These are phyloP conservation scores for Prorops nasuta DNA, from an alignment of 1,140 invertebrate genomes.

Conservation along the genomic window DNA sequence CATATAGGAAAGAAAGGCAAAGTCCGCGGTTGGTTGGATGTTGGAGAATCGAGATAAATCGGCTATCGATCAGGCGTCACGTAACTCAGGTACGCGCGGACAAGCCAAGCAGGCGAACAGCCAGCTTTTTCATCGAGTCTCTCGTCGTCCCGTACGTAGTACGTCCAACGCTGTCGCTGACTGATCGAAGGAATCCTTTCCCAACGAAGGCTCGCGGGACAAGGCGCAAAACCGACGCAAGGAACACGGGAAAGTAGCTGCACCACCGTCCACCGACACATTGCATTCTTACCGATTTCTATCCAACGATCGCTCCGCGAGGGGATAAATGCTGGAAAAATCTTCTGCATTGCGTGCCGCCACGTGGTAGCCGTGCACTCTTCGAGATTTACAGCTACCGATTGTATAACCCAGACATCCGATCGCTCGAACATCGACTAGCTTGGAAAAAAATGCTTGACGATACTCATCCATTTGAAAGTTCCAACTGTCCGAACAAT, in stretches of 20 bases:
- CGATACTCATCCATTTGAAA: too few species aligned
- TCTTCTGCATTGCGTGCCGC: background rate
- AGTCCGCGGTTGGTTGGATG: too few species aligned
- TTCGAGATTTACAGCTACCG: too few species aligned
- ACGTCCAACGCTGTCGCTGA: slow-evolving; percentile 17
- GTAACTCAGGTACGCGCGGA: slow-evolving; percentile 38
- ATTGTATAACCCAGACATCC: too few species aligned
- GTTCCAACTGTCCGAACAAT: too few species aligned
- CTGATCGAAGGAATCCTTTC: slow-evolving; percentile 28
- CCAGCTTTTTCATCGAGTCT: slow-evolving; percentile 31
- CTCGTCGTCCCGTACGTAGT: slow-evolving; percentile 20
- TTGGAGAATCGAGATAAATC: slow-evolving; percentile 39
- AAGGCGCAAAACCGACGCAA: too few species aligned
- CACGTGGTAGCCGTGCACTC: too few species aligned
- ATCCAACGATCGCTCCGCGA: background rate
- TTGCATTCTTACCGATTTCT: slow-evolving; percentile 27
- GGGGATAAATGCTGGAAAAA: slow-evolving; percentile 12
- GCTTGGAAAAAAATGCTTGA: too few species aligned
- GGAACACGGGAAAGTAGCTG: slow-evolving; percentile 20
- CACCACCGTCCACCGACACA: slow-evolving; percentile 4
- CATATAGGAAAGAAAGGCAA: too few species aligned
- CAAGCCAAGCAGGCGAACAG: slow-evolving; percentile 19
- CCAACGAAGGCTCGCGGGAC: too few species aligned
- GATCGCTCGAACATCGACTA: too few species aligned
- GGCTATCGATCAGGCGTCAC: slow-evolving; percentile 33